phyloP scores from a whole-genome alignment of 2,888 invertebrate species.

The Pocota personata region DNA sequence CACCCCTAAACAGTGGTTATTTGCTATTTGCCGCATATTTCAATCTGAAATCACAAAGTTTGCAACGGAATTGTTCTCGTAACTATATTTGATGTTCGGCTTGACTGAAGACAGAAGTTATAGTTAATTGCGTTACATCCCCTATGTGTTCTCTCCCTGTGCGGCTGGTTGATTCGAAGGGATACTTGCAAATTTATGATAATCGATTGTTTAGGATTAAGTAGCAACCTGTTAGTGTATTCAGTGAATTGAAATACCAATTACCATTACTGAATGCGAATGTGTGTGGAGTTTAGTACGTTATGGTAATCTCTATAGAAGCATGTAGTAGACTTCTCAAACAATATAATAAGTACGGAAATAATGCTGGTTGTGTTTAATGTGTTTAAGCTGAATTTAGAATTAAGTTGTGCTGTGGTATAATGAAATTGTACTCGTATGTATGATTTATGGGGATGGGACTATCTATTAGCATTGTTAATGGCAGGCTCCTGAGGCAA shows the following conservation, averaged over 20 bases:
- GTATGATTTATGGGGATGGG: neutral
- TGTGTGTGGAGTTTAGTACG: neutral
- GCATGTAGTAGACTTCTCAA: neutral
- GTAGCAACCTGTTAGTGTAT: conserved; percentile 15
- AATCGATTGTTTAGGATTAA: conserved; percentile 16
- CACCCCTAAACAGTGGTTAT: neutral
- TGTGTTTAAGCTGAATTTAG: neutral
- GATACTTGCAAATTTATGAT: conserved; percentile 24
- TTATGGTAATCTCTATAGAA: neutral
- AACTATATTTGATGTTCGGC: neutral
- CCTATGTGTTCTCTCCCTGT: neutral
- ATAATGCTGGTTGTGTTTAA: neutral
- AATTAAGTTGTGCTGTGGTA: neutral
- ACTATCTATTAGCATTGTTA: neutral
- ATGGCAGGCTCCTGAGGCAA: neutral
- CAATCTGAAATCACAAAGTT: neutral
- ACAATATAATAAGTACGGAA: neutral
- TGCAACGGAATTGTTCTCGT: neutral
- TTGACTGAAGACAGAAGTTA: neutral
- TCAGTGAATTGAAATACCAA: neutral
- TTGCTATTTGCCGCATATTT: conserved; percentile 1
- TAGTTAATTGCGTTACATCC: conserved; percentile 2
- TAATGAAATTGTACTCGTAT: neutral
- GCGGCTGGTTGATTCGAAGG: neutral
- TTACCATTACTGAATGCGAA: too few species aligned